Evolutionary conservation across 30 jellyfish, hydroid and myxozoan genomes (phyloP).

Genomic region (Sanderia malayensis): DNA sequence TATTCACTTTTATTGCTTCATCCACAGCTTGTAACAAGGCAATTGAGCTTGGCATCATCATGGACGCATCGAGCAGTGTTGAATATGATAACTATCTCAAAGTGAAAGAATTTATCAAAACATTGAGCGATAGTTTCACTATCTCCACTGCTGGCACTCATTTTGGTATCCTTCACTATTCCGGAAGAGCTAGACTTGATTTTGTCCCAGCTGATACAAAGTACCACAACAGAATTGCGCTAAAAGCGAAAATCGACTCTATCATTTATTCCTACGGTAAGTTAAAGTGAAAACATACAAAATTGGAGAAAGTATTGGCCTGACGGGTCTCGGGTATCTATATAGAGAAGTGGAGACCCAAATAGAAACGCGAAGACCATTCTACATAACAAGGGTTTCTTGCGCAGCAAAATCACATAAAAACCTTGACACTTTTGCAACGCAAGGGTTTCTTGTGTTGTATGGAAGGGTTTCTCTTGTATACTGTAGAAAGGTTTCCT

Average conservation of each 20-base stretch:
- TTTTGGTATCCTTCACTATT: constrained; percentile 75
- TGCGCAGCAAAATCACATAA: too few relatives aligned
- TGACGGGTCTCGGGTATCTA: too few relatives aligned
- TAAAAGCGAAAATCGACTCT: constrained; percentile 50
- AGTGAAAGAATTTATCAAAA: constrained; percentile 52
- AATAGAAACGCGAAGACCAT: too few relatives aligned
- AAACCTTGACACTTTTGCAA: too few relatives aligned
- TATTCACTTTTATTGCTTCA: too few relatives aligned
- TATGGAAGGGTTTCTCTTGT: too few relatives aligned
- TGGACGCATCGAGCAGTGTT: constrained; percentile 91
- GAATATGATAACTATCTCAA: constrained; percentile 54
- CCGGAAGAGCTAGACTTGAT: constrained; percentile 66
- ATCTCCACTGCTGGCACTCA: constrained; percentile 72
- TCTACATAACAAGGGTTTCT: too few relatives aligned
- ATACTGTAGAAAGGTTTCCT: too few relatives aligned
- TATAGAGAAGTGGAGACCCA: too few relatives aligned
- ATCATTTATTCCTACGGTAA: constrained; percentile 47
- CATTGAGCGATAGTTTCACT: constrained; percentile 40
- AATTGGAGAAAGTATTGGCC: too few relatives aligned
- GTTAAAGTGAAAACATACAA: too few relatives aligned
- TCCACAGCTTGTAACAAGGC: constrained; percentile 78
- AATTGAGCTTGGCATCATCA: constrained; percentile 75
- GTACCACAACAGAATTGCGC: constrained; percentile 41
- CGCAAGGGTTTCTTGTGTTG: too few relatives aligned
- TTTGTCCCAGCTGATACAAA: constrained; percentile 37